A percentile compares a stretch with the other conserved stretches of the same genome.
Conservation (phyloP, 1,140 invertebrate genomes). For the Drosophila lacteicornis region DNA sequence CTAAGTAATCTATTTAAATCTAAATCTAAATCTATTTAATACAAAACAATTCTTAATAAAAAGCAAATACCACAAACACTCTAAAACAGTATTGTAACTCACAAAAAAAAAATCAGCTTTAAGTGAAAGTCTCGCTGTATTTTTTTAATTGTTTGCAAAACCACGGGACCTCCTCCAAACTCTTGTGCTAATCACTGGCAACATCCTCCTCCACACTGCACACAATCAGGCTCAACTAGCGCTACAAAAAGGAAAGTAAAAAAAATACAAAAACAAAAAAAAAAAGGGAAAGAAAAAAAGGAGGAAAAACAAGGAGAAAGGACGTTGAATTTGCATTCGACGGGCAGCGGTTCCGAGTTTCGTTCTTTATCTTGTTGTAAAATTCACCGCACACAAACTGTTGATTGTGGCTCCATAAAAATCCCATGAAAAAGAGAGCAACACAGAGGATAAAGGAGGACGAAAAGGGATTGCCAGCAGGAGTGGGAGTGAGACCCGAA, state of each 20-base stretch:
- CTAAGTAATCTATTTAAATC: background rate
- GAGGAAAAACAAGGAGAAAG: conserved; percentile 22
- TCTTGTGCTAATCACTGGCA: conserved; percentile 28
- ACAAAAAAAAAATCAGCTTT: background rate
- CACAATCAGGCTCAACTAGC: conserved; percentile 13
- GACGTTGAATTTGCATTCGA: conserved; percentile 48
- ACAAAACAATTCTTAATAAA: too few species aligned
- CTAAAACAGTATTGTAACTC: background rate
- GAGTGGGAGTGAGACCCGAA: conserved; percentile 39
- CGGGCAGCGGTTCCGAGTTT: conserved; percentile 45
- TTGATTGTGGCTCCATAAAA: conserved; percentile 84
- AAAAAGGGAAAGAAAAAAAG: conserved; percentile 16
- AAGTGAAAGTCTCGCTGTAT: too few species aligned
- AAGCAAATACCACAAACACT: background rate
- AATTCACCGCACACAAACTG: conserved; percentile 85
- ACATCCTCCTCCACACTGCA: conserved; percentile 13
- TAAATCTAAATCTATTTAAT: too few species aligned
- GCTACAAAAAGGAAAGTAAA: conserved; percentile 1
- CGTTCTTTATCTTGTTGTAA: conserved; percentile 82
- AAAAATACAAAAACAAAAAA: background rate
- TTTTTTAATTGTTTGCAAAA: background rate
- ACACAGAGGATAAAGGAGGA: conserved; percentile 12
- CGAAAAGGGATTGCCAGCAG: conserved; percentile 4
- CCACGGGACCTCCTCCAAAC: conserved; percentile 24
- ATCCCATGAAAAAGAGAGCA: conserved; percentile 75